Percentiles rank a stretch among this genome's conserved stretches.
Evolutionary conservation across 2,797 vertebrate genomes (phyloP).

Genomic region (Clarias platycephalus): DNA sequence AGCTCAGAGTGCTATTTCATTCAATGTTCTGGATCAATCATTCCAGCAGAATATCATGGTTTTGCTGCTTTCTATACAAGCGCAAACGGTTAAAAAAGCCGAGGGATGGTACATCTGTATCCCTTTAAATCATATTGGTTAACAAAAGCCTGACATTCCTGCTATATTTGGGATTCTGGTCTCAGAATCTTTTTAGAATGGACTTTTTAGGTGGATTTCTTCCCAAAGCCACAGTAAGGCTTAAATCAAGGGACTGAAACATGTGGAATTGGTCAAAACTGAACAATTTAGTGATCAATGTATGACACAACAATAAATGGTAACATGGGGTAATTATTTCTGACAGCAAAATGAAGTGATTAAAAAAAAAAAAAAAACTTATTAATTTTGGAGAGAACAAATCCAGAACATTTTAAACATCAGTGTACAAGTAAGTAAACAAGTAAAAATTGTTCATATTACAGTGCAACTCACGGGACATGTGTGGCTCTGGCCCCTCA

Average conservation of each 20-base stretch:
- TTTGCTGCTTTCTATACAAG: constrained; percentile 40
- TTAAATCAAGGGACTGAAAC: constrained; percentile 11
- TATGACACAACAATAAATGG: background rate
- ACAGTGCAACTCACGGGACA: background rate
- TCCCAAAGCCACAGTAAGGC: constrained; percentile 28
- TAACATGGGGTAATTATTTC: background rate
- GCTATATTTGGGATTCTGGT: constrained; percentile 31
- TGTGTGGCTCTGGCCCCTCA: no score
- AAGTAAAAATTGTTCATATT: background rate
- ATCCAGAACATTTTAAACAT: background rate
- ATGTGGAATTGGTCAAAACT: constrained; percentile 24
- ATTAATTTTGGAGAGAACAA: background rate
- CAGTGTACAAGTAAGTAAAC: background rate
- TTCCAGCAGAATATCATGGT: constrained; percentile 21
- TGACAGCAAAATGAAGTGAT: constrained; percentile 3
- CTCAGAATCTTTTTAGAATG: constrained; percentile 9
- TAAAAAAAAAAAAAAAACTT: background rate
- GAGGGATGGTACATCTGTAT: constrained; percentile 51
- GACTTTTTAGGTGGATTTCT: constrained; percentile 29
- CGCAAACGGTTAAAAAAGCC: constrained; percentile 11
- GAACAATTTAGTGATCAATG: constrained; percentile 11
- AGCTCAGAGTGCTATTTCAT: constrained; percentile 7
- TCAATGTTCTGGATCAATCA: constrained; percentile 24
- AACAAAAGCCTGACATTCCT: constrained; percentile 42
- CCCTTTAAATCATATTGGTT: constrained; percentile 41